Conservation (phyloP, 2,113 vertebrate species). For the Ursus arctos region DNA sequence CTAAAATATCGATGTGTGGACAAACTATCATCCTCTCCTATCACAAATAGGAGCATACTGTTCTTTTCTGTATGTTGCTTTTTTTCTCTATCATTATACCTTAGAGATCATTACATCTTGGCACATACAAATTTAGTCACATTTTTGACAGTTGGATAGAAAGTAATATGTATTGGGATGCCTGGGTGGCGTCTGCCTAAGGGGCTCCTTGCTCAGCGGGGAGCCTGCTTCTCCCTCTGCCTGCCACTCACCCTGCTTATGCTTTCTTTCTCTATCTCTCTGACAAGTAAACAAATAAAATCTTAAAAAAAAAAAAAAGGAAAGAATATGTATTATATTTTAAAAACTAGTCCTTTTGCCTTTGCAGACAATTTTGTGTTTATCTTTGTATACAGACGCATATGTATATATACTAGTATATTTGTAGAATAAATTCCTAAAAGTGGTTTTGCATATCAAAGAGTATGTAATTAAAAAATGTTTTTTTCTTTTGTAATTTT, state of each 20-base stretch:
- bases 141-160: background rate
- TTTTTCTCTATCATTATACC: constrained; percentile 7
- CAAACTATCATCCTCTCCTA: background rate
- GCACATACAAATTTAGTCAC: background rate
- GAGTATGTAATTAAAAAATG: background rate
- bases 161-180: background rate
- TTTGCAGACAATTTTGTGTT: background rate
- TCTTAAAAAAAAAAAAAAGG: no score
- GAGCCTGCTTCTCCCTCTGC: no score
- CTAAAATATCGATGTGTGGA: background rate
- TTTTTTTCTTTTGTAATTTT: background rate
- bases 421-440: constrained; percentile 47
- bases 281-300: no score
- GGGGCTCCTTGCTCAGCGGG: no score
- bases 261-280: no score
- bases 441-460: background rate
- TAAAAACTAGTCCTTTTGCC: constrained; percentile 4
- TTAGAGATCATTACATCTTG: constrained; percentile 1
- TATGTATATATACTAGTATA: background rate
- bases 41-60: background rate
- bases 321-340: background rate
- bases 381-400: background rate
- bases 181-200: no score
- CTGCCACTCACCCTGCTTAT: no score
- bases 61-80: constrained; percentile 40